Conservation (phyloP, 2,888 invertebrate genomes). For the Gymnocheta viridis region DNA sequence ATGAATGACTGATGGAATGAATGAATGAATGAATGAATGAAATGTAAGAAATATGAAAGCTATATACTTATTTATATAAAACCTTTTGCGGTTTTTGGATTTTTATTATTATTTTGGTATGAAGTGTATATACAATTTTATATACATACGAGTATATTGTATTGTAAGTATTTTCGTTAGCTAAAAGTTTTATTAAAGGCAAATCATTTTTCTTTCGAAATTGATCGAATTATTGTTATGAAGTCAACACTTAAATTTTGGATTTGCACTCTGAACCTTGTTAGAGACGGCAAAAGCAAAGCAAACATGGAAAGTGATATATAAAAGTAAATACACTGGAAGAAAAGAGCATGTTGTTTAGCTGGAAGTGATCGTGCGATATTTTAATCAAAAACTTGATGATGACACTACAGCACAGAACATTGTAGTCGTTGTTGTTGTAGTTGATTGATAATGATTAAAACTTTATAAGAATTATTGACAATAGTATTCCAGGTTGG, state of each 20-base stretch:
- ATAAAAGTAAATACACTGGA: slow-evolving; percentile 10
- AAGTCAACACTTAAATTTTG: slow-evolving; percentile 41
- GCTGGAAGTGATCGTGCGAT: slow-evolving; percentile 21
- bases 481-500: slow-evolving; percentile 70
- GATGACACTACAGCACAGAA: slow-evolving; percentile 50
- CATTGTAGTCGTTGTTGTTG: slow-evolving; percentile 46
- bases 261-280: slow-evolving; percentile 76
- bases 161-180: neutral
- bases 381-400: slow-evolving; percentile 6
- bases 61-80: slow-evolving; percentile 41
- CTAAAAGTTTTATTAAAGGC: slow-evolving; percentile 8
- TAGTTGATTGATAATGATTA: slow-evolving; percentile 35
- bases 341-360: slow-evolving; percentile 36
- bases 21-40: slow-evolving; percentile 13
- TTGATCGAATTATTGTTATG: slow-evolving; percentile 41
- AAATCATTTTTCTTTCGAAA: slow-evolving; percentile 32
- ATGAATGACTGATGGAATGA: slow-evolving; percentile 23
- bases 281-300: slow-evolving; percentile 73
- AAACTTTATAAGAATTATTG: neutral
- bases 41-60: slow-evolving; percentile 35
- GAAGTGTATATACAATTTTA: slow-evolving; percentile 36
- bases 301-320: slow-evolving; percentile 69
- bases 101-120: slow-evolving; percentile 1
- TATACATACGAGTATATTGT: neutral
- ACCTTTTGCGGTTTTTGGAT: neutral